A percentile compares a stretch with the other conserved stretches of the same genome.
phyloP scores from a whole-genome alignment of 2,113 vertebrate genomes.

The Alectura lathami region DNA sequence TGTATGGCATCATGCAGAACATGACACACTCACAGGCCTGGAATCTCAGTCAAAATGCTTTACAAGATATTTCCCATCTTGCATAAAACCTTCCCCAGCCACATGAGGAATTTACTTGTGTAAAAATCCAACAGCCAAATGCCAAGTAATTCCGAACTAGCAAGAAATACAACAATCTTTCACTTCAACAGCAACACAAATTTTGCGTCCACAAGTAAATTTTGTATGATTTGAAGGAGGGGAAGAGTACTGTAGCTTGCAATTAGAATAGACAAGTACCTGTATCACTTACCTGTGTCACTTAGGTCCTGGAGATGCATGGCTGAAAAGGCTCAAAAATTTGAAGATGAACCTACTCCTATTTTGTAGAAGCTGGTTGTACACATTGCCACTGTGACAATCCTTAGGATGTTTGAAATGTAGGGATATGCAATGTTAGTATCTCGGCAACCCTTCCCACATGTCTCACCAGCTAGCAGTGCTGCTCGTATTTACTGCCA shows the following conservation, averaged over 20 bases:
- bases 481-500: not conserved
- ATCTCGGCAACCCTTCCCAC: not conserved
- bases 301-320: not conserved
- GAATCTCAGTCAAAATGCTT: not conserved
- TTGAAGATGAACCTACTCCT: not conserved
- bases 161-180: not conserved
- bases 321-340: not conserved
- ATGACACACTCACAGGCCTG: not conserved
- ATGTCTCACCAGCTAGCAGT: accelerated
- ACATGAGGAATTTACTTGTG: not conserved
- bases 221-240: not conserved
- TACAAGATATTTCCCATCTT: not conserved
- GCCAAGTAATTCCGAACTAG: not conserved
- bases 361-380: not conserved
- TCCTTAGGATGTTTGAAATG: not conserved
- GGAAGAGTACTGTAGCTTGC: not conserved
- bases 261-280: not conserved
- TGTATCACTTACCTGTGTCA: not conserved
- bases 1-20: not conserved
- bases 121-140: not conserved
- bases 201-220: not conserved
- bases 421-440: not conserved
- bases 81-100: not conserved
- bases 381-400: not conserved
- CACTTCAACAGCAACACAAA: not conserved